Percentiles rank a stretch among this genome's conserved stretches.
These are phyloP conservation scores for Chrysolina oricalcia DNA, from an alignment of 2,888 invertebrate genomes.

Conservation along the genomic window DNA sequence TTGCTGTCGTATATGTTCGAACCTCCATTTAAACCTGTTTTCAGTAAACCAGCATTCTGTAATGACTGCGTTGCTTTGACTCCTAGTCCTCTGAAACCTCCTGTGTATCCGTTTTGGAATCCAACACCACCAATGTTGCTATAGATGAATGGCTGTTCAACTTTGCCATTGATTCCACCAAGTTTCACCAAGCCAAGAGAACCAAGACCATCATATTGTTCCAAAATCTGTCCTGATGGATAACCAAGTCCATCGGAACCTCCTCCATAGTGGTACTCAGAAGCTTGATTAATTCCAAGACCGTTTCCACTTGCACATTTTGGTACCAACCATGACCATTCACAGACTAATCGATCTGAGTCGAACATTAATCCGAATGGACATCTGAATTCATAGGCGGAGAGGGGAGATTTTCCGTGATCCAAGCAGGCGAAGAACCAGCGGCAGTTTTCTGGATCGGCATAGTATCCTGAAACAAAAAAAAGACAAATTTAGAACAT, in stretches of 20 bases:
- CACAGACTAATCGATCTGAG: slow-evolving; percentile 80
- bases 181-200: slow-evolving; percentile 62
- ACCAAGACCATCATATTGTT: slow-evolving; percentile 67
- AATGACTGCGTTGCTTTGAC: slow-evolving; percentile 58
- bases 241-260: slow-evolving; percentile 46
- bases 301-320: slow-evolving; percentile 69
- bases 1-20: slow-evolving; percentile 36
- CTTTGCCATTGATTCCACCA: slow-evolving; percentile 64
- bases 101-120: slow-evolving; percentile 25
- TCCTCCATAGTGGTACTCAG: slow-evolving; percentile 74
- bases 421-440: slow-evolving; percentile 90
- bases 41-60: slow-evolving; percentile 60
- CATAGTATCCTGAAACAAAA: slow-evolving; percentile 79
- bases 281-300: slow-evolving; percentile 48
- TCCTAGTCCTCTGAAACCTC: slow-evolving; percentile 57
- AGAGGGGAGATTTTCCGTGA: slow-evolving; percentile 77
- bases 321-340: slow-evolving; percentile 87
- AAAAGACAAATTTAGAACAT: background rate
- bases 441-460: slow-evolving; percentile 86
- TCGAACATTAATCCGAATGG: slow-evolving; percentile 87
- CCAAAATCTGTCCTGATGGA: slow-evolving; percentile 63
- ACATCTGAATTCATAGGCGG: slow-evolving; percentile 87
- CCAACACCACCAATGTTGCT: slow-evolving; percentile 60
- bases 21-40: slow-evolving; percentile 40
- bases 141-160: slow-evolving; percentile 61